Evolutionary conservation across 2,888 invertebrate genomes (phyloP).

Genomic region (Ommatoiulus sabulosus): DNA sequence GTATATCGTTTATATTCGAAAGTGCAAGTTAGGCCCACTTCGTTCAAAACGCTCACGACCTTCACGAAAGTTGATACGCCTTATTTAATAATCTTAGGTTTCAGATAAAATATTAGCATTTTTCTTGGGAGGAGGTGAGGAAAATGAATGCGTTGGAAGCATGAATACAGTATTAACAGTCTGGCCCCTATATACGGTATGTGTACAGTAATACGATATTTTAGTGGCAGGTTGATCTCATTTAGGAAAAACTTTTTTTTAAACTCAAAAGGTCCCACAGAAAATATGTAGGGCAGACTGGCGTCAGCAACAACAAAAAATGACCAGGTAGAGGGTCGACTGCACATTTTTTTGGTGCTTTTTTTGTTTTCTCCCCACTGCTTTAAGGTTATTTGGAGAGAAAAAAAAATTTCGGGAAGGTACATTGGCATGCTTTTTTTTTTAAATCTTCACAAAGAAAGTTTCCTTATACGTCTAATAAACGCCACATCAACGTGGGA

Average conservation of each 20-base stretch:
- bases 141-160: slow-evolving; percentile 12
- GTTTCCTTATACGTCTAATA: neutral
- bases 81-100: slow-evolving; percentile 6
- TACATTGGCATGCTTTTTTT: neutral
- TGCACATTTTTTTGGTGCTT: neutral
- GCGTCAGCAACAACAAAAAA: slow-evolving; percentile 22
- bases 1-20: neutral
- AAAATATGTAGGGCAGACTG: slow-evolving; percentile 8
- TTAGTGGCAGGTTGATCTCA: slow-evolving; percentile 23
- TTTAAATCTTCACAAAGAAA: slow-evolving; percentile 10
- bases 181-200: neutral
- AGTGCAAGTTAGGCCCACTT: neutral
- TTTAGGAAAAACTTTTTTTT: neutral
- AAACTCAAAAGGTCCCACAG: neutral
- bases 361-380: neutral
- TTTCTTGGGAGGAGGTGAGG: neutral
- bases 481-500: neutral
- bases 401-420: slow-evolving; percentile 20
- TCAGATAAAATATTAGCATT: neutral
- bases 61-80: slow-evolving; percentile 29
- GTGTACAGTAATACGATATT: neutral
- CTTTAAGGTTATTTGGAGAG: slow-evolving; percentile 45
- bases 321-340: neutral
- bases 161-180: slow-evolving; percentile 20
- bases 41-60: neutral